Percentiles rank a stretch among this genome's conserved stretches.
Conservation (phyloP, 1,140 invertebrate species). For the Dryas iulia region DNA sequence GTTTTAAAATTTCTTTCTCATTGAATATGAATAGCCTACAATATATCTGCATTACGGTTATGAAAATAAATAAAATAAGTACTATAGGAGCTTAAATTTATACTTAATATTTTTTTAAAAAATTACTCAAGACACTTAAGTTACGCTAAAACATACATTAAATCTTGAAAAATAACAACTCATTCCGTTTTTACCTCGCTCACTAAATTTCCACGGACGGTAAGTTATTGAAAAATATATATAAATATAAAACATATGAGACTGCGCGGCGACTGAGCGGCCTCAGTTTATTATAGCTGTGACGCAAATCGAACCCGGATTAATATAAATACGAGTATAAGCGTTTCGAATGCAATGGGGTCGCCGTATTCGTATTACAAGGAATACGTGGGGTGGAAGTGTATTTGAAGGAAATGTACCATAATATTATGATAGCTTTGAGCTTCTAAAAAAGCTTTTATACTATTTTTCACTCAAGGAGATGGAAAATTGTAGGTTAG, state of each 20-base stretch:
- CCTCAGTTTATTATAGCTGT: conserved; percentile 14
- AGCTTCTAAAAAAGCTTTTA: neutral
- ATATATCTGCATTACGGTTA: too few relatives aligned
- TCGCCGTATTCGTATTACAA: neutral
- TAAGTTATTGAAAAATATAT: neutral
- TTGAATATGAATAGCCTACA: too few relatives aligned
- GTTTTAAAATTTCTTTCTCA: too few relatives aligned
- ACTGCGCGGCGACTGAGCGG: conserved; percentile 16
- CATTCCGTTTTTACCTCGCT: neutral
- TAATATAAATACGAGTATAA: conserved; percentile 8
- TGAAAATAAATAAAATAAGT: too few relatives aligned
- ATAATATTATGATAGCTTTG: neutral
- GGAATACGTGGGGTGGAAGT: neutral
- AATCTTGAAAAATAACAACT: too few relatives aligned
- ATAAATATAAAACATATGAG: conserved; percentile 4
- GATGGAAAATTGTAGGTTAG: neutral
- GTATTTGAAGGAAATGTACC: neutral
- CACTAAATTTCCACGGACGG: neutral
- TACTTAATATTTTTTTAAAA: too few relatives aligned
- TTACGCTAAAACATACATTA: too few relatives aligned
- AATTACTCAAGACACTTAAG: too few relatives aligned
- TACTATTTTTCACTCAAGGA: neutral
- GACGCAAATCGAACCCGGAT: conserved; percentile 13
- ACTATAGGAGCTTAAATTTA: too few relatives aligned
- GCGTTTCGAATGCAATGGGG: neutral